Evolutionary conservation across 2,888 invertebrate species (phyloP).

Genomic region (Plebejus argus): DNA sequence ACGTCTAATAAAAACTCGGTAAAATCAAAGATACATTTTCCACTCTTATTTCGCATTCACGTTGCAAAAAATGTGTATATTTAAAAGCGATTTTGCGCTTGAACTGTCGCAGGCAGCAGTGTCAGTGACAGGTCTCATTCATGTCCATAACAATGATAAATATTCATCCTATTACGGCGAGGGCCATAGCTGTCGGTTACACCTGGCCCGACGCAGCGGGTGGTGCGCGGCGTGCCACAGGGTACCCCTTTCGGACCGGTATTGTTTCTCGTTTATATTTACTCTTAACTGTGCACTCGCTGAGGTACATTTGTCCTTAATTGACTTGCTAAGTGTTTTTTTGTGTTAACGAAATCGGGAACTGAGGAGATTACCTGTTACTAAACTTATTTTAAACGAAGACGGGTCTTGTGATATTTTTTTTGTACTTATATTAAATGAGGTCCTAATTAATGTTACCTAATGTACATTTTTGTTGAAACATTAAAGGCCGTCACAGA

Average conservation of each 20-base stretch:
- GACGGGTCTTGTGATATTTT: too few species aligned
- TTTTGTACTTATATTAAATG: background rate
- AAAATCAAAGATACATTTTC: background rate
- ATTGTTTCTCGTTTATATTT: constrained; percentile 40
- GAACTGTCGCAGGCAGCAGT: constrained; percentile 22
- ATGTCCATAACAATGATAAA: constrained; percentile 45
- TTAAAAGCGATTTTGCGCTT: constrained; percentile 22
- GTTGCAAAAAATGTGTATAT: constrained; percentile 5
- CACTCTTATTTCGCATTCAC: background rate
- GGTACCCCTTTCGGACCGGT: constrained; percentile 38
- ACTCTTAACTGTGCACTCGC: constrained; percentile 16
- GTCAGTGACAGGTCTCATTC: constrained; percentile 42
- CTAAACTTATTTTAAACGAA: background rate
- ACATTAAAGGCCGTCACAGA: too few species aligned
- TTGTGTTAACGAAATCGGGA: background rate
- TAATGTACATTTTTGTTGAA: background rate
- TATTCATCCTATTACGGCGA: constrained; percentile 51
- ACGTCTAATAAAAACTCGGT: background rate
- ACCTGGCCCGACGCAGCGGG: constrained; percentile 38
- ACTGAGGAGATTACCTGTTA: background rate
- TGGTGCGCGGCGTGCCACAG: constrained; percentile 41
- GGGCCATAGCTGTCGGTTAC: constrained; percentile 60
- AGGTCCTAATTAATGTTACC: background rate
- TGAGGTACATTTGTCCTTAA: constrained; percentile 1
- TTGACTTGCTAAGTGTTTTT: constrained; percentile 2